These are phyloP conservation scores for Apodemus sylvaticus DNA, from an alignment of 2,113 vertebrate species.

Conservation along the genomic window DNA sequence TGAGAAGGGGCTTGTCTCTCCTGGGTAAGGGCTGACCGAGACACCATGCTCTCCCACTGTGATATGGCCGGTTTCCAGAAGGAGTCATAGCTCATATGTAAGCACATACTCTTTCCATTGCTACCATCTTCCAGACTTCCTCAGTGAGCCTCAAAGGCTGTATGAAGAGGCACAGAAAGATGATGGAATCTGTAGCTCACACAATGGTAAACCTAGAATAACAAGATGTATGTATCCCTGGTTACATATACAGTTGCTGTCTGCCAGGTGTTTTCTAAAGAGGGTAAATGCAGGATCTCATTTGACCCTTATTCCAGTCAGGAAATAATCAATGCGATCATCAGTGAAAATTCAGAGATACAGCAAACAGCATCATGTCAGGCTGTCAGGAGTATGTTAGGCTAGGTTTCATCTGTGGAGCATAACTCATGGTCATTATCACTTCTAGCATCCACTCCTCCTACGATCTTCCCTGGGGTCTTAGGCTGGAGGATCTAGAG, in stretches of 20 bases:
- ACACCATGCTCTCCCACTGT: neutral
- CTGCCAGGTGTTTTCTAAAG: neutral
- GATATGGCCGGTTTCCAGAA: neutral
- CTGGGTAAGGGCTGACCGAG: neutral
- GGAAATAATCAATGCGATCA: neutral
- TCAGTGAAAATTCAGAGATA: constrained; percentile 8
- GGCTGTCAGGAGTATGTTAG: neutral
- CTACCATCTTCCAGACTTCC: neutral
- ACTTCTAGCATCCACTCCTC: neutral
- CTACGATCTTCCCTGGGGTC: neutral
- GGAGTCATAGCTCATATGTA: neutral
- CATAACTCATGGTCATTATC: neutral
- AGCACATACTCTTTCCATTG: neutral
- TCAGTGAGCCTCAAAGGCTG: neutral
- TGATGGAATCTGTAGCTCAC: neutral
- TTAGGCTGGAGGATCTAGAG: neutral
- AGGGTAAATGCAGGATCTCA: neutral
- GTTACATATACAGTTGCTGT: neutral
- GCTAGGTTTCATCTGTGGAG: neutral
- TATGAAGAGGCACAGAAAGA: constrained; percentile 15
- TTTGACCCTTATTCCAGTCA: neutral
- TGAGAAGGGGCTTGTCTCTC: neutral
- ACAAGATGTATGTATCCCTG: neutral
- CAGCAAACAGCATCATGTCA: neutral
- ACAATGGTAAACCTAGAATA: constrained; percentile 6